Evolutionary conservation across 2,113 vertebrate genomes (phyloP), one percentile per base, ranked within the genome.

Genomic region (Prolemur simus): DNA sequence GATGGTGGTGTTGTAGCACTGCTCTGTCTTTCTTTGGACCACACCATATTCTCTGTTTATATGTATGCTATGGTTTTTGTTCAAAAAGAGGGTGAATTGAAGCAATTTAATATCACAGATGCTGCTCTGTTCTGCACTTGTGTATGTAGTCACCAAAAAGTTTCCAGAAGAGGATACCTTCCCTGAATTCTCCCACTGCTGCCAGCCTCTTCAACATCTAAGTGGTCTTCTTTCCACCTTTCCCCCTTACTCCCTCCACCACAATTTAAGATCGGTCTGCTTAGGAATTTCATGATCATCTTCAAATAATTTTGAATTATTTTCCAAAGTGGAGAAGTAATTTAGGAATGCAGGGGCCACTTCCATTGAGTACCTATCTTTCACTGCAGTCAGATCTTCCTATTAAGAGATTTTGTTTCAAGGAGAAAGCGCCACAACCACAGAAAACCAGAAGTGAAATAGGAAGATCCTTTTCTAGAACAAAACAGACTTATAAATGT

Each of bases 91-190:
- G 92, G 66, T 49, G 58, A 86, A 32, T 18, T 37, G 52, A 85
- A 85, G 74, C 27, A 89, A 49, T 91, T 89, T 82, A 66, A 89
- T 71, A 78, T 49, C 47, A 87, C 71, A 94, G 80, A 92, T 68
- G 29, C 45, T 63, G 60, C 82, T 95, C 54, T 92, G 85, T 73
- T 89, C 34, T 76, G 69, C 29, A 49, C 49, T 74, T 82, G 58
- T 34, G 3, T 34, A 18, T 7, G 17, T n/a, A 37, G n/a, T 80
- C 27, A 49, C 58, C 68, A 74, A 42, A 27, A 66, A 39, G 56
- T 20, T 56, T 64, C 76, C 23, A 47, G 14, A 60, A 47, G 27
- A 20, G 13, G n/a, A 14, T 39, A 13, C 54, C 76, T 84, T 47
- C 15, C 60, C 52, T 27, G 23, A 47, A 47, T 66, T 56, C 45